A percentile compares a stretch with the other conserved stretches of the same genome.
Evolutionary conservation across 2,797 vertebrate species (phyloP).

Genomic region (Pelodytes ibericus): DNA sequence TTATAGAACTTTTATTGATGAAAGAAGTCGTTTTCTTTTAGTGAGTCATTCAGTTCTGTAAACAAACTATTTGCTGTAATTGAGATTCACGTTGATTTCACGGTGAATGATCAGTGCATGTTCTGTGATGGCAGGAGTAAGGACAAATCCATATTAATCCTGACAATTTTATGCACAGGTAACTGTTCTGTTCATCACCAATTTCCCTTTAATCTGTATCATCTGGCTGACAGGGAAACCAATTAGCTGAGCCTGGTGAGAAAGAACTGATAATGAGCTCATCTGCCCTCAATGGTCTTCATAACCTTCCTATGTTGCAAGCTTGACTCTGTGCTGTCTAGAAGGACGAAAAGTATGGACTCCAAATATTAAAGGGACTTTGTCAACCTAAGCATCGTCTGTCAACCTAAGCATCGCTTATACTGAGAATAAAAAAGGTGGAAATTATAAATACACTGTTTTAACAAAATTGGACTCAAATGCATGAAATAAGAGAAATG

Average conservation of each 20-base stretch:
- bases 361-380: too few relatives aligned
- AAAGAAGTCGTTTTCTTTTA: too few relatives aligned
- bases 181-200: background rate
- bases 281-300: background rate
- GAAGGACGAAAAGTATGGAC: too few relatives aligned
- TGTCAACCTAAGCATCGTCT: too few relatives aligned
- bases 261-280: background rate
- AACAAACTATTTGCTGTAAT: background rate
- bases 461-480: too few relatives aligned
- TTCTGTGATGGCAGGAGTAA: background rate
- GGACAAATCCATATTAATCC: background rate
- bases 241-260: background rate
- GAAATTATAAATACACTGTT: too few relatives aligned
- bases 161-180: slow-evolving; percentile 11
- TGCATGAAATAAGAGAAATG: too few relatives aligned
- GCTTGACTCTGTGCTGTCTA: too few relatives aligned
- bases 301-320: too few relatives aligned
- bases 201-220: background rate
- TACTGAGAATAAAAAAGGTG: too few relatives aligned
- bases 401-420: too few relatives aligned
- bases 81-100: background rate
- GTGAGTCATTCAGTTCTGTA: background rate
- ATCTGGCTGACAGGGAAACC: slow-evolving; percentile 4
- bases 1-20: too few relatives aligned
- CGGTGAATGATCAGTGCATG: background rate